Conservation (phyloP, 2,113 vertebrate species). For the Oreochromis aureus region DNA sequence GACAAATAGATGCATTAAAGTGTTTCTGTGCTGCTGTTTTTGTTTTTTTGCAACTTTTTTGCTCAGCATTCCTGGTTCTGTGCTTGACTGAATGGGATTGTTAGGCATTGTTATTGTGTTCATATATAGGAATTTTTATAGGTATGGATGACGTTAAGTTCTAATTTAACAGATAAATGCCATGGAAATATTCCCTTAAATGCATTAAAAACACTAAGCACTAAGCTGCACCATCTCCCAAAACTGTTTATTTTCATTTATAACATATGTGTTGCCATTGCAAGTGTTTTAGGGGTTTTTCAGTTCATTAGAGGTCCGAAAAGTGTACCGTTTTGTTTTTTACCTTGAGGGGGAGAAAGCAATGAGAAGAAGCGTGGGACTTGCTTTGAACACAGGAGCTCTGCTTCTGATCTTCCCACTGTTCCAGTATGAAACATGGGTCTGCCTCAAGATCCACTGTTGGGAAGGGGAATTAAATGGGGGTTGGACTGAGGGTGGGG, state of each 20-base stretch:
- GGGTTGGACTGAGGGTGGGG: slow-evolving; percentile 52
- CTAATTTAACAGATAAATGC: background rate
- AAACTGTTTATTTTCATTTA: background rate
- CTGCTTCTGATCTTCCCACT: slow-evolving; percentile 50
- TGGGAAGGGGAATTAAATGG: slow-evolving; percentile 32
- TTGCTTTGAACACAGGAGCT: slow-evolving; percentile 54
- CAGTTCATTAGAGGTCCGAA: background rate
- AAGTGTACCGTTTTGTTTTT: background rate
- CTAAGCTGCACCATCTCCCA: background rate
- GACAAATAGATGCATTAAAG: background rate
- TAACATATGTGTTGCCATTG: background rate
- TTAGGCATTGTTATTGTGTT: background rate
- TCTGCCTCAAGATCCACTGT: slow-evolving; percentile 45
- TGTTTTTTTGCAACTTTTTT: background rate
- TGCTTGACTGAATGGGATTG: background rate
- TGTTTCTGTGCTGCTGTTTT: background rate
- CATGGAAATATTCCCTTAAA: background rate
- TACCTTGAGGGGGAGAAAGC: slow-evolving; percentile 42
- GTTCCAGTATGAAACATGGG: slow-evolving; percentile 41
- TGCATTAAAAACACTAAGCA: background rate
- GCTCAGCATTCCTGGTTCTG: background rate
- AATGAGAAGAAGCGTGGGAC: slow-evolving; percentile 60
- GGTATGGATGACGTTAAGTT: background rate
- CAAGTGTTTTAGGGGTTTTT: background rate
- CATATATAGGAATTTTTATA: background rate